Conservation (phyloP, 2,797 vertebrate genomes). For the Sphenopsis melanotis region DNA sequence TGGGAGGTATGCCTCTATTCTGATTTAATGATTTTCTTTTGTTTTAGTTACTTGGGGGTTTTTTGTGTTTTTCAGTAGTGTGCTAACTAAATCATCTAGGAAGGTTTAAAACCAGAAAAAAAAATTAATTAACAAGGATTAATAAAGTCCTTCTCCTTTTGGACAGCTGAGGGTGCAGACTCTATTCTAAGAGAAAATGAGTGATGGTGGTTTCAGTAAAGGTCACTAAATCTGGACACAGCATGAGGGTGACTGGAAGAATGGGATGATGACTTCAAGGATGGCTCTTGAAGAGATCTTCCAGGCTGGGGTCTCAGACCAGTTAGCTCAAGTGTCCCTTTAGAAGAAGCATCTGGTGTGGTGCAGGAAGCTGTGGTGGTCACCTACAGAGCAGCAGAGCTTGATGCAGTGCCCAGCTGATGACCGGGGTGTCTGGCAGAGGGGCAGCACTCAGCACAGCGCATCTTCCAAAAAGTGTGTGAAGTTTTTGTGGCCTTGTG, state of each 20-base stretch:
- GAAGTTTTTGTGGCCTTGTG: not conserved
- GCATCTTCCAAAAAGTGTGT: not conserved
- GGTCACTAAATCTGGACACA: not conserved
- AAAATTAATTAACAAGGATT: not conserved
- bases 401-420: not conserved
- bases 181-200: not conserved
- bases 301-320: not conserved
- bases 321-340: not conserved
- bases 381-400: not conserved
- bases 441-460: not conserved
- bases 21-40: not conserved
- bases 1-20: not conserved
- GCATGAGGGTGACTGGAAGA: not conserved
- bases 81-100: not conserved
- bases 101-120: not conserved
- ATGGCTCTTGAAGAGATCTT: not conserved
- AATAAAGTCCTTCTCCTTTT: not conserved
- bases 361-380: not conserved
- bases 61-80: not conserved
- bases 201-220: not conserved
- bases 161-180: not conserved
- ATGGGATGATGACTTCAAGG: not conserved
- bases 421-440: not conserved
- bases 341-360: not conserved
- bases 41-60: accelerated